Conservation (phyloP, 2,113 vertebrate species). For the Mugil cephalus region DNA sequence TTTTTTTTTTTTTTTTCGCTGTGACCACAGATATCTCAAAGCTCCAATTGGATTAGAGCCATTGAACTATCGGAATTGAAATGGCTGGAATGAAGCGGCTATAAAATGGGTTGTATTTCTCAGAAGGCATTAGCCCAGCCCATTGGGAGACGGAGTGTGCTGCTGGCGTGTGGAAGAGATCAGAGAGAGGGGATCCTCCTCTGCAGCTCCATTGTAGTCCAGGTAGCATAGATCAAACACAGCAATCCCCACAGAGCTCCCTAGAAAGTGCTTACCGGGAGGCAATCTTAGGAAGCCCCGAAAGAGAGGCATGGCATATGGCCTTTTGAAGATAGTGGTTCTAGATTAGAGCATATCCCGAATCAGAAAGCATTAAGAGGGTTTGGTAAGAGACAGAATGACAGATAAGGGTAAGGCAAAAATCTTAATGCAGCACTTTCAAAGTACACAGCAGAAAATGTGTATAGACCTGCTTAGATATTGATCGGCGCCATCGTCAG, state of each 20-base stretch:
- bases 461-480: conserved; percentile 43
- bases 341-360: conserved; percentile 72
- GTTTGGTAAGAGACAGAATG: conserved; percentile 42
- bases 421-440: conserved; percentile 49
- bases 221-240: conserved; percentile 77
- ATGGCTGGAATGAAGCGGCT: conserved; percentile 53
- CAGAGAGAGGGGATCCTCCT: conserved; percentile 69
- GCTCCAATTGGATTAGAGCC: conserved; percentile 65
- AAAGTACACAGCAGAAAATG: conserved; percentile 48
- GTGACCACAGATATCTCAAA: conserved; percentile 49
- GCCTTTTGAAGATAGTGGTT: conserved; percentile 79
- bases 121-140: conserved; percentile 59
- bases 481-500: conserved; percentile 27
- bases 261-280: conserved; percentile 76
- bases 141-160: conserved; percentile 54
- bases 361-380: conserved; percentile 53
- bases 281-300: conserved; percentile 67
- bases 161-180: conserved; percentile 65
- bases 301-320: conserved; percentile 70
- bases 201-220: conserved; percentile 71
- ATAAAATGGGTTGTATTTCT: conserved; percentile 67
- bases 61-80: conserved; percentile 59
- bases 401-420: conserved; percentile 53
- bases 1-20: no score
- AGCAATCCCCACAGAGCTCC: conserved; percentile 70